Conservation (phyloP, 2,113 vertebrate species). For the Xyliphius kryptos region DNA sequence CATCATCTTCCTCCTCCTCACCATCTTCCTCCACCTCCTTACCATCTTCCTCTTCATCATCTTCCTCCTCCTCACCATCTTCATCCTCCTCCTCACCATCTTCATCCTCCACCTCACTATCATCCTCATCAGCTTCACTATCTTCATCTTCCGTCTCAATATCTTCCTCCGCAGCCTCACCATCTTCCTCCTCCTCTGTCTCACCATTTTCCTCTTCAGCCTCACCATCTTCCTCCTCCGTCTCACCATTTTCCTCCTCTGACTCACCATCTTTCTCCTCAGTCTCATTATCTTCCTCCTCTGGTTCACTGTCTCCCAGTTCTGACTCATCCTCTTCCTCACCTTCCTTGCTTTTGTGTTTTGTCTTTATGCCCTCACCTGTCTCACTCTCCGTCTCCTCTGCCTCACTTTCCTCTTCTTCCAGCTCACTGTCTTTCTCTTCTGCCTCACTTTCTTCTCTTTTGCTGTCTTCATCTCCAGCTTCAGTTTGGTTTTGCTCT, state of each 20-base stretch:
- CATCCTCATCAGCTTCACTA: not conserved
- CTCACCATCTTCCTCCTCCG: slow-evolving; percentile 6
- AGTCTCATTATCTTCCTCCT: slow-evolving; percentile 16
- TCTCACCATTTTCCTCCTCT: slow-evolving; percentile 9
- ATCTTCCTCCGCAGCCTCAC: slow-evolving; percentile 2
- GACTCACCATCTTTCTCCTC: not conserved
- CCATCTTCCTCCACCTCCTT: slow-evolving; percentile 1
- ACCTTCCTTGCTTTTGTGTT: not conserved
- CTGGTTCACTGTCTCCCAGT: slow-evolving; percentile 27
- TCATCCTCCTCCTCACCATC: slow-evolving; percentile 4
- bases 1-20: not conserved
- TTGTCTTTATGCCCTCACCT: not conserved
- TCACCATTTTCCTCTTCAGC: slow-evolving; percentile 4
- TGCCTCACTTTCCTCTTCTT: slow-evolving; percentile 12
- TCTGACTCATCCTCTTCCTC: slow-evolving; percentile 16
- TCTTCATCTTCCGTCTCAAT: slow-evolving; percentile 3
- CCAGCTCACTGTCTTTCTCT: not conserved
- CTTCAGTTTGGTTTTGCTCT: too few species aligned
- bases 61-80: slow-evolving; percentile 5
- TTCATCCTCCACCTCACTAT: not conserved
- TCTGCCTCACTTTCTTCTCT: slow-evolving; percentile 7
- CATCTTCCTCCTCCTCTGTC: slow-evolving; percentile 5
- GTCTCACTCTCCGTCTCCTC: slow-evolving; percentile 1
- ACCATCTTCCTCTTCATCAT: slow-evolving; percentile 4
- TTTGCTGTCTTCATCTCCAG: not conserved